Base-by-base conservation (phyloP, 2,113 vertebrate species). In the Arenaria interpres region DNA sequence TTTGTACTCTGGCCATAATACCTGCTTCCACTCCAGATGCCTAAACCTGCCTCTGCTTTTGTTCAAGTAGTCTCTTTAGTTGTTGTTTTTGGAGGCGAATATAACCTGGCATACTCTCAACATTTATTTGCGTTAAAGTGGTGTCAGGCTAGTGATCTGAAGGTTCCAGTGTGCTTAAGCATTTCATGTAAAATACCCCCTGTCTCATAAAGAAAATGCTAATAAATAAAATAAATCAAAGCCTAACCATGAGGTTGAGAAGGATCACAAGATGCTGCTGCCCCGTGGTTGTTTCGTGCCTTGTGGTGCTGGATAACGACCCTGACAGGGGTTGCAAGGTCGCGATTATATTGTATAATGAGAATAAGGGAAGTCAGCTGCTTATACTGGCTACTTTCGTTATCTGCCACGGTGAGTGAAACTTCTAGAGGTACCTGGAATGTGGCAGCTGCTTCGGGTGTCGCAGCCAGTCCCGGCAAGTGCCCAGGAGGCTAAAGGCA, bases 11-110 rank as follows among this genome's bases (percentile, higher is more conserved):
- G 7, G 8, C 68, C 54, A 21, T 85, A 78, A 60, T 92, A 66
- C 66, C 69, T 93, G 76, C 83, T 93, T 41, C 56, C 57, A 54
- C 66, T 90, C 84, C 73, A 93, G 57, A 75, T 75, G 25, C 73
- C 35, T 28, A 3, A 84, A 85, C 73, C 48, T 14, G 64, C 80
- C 25, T 45, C 86, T 92, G 21, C 88, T 90, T 90, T 45, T 28
- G 46, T 87, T 88, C 73, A 37, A 85, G 86, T 68, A 32, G 48
- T 6, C 43, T 77, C 43, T 81, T 43, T 7, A 71, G 50, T 8
- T 90, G 66, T 35, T 50, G 28, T 51, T 80, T 88, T 74, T 41
- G 9, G 32, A 94, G 78, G n/a, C 56, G 56, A 33, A 2, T 82
- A 0, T 62, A 43, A 54, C 43, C 32, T 74, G 63, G 67, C 63